Conservation (phyloP, 2,797 vertebrate genomes). For the Scomberomorus guttatus region DNA sequence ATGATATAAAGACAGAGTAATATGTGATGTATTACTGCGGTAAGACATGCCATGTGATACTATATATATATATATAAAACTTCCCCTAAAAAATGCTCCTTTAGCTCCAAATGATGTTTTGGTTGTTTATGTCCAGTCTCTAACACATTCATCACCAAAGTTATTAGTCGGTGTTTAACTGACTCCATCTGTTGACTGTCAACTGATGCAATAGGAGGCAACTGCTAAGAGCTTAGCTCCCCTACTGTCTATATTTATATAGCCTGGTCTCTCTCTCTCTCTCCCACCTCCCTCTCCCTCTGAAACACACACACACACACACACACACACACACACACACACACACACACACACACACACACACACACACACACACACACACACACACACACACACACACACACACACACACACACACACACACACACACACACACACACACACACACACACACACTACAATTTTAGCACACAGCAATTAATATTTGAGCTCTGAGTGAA, state of each 20-base stretch:
- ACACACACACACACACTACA: constrained; percentile 2
- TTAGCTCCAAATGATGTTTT: constrained; percentile 11
- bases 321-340: constrained; percentile 5
- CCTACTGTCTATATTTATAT: constrained; percentile 51
- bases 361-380: too few species aligned
- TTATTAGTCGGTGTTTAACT: constrained; percentile 62
- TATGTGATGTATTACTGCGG: neutral
- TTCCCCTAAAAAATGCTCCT: neutral
- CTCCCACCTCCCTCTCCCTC: neutral
- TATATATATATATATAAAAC: constrained; percentile 3
- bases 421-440: constrained; percentile 20
- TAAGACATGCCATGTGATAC: neutral
- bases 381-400: constrained; percentile 11
- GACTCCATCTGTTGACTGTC: constrained; percentile 70
- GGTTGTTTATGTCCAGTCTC: constrained; percentile 38
- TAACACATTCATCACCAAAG: constrained; percentile 53
- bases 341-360: neutral
- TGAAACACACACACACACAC: constrained; percentile 17
- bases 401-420: constrained; percentile 5
- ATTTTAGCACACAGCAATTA: constrained; percentile 24
- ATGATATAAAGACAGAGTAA: neutral
- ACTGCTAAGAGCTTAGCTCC: constrained; percentile 57
- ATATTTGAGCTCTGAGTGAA: constrained; percentile 30
- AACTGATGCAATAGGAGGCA: constrained; percentile 78
- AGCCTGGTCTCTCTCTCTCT: constrained; percentile 20